Percentiles rank a stretch among this genome's conserved stretches.
phyloP scores from a whole-genome alignment of 2,113 vertebrate genomes.

The Sinocyclocheilus rhinocerous region DNA sequence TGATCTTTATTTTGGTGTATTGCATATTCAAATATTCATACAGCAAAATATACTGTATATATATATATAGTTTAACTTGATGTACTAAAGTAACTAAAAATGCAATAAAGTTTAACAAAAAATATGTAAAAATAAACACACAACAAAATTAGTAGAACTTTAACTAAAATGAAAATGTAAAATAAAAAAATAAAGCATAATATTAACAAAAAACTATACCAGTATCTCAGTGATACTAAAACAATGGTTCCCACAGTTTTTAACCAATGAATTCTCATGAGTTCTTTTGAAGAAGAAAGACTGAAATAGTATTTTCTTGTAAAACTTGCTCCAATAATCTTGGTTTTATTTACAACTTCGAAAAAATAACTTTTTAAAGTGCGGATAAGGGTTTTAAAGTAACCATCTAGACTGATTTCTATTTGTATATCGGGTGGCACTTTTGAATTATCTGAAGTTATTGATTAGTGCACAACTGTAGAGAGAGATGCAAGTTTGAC shows the following conservation, averaged over 20 bases:
- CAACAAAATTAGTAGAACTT: neutral
- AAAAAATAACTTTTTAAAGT: too few relatives aligned
- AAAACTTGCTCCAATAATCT: too few relatives aligned
- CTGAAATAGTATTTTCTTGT: neutral
- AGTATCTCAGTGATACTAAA: neutral
- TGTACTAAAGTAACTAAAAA: neutral
- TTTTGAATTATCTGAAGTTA: neutral
- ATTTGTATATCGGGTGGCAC: neutral
- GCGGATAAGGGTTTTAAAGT: neutral
- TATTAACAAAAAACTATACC: neutral
- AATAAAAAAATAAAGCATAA: neutral
- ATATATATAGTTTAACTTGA: neutral
- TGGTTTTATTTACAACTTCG: too few relatives aligned
- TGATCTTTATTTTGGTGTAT: too few relatives aligned
- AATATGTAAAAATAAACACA: neutral
- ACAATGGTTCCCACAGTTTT: neutral
- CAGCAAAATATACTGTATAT: too few relatives aligned
- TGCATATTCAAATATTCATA: too few relatives aligned
- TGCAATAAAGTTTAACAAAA: neutral
- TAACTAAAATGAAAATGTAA: neutral
- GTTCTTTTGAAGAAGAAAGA: too few relatives aligned
- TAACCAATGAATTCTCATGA: neutral
- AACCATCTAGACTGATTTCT: neutral
- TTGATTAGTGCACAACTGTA: neutral
- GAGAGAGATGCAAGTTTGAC: neutral